Conservation (phyloP, 2,888 invertebrate species). For the Ichneumon xanthorius region DNA sequence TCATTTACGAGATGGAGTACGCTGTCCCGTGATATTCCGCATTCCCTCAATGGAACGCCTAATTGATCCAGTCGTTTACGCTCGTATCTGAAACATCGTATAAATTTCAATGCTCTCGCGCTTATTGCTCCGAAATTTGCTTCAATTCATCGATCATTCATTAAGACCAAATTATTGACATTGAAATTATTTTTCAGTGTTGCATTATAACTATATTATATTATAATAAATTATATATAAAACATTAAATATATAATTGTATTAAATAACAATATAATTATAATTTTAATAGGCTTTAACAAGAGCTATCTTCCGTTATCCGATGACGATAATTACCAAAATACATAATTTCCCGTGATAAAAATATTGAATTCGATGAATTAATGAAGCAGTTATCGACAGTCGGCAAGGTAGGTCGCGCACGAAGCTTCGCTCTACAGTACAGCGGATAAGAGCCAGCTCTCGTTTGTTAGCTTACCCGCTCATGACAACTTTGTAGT, state of each 20-base stretch:
- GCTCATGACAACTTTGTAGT: conserved; percentile 79
- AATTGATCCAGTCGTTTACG: conserved; percentile 76
- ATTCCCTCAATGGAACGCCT: conserved; percentile 74
- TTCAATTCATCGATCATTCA: too few relatives aligned
- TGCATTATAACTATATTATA: not conserved
- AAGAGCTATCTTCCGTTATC: too few relatives aligned
- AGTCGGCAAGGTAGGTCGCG: not conserved
- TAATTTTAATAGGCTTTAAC: too few relatives aligned
- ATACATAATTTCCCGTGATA: not conserved
- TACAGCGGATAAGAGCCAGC: not conserved
- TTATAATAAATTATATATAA: not conserved
- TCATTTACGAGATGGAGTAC: conserved; percentile 80
- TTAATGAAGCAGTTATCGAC: not conserved
- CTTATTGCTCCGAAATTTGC: not conserved
- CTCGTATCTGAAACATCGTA: conserved; percentile 73
- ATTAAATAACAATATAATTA: not conserved
- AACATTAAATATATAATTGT: not conserved
- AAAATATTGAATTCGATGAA: not conserved
- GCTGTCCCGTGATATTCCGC: conserved; percentile 79
- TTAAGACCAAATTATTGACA: too few relatives aligned
- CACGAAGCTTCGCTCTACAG: not conserved
- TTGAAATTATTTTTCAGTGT: not conserved
- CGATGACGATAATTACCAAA: not conserved
- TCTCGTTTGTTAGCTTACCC: conserved; percentile 74
- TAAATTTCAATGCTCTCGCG: conserved; percentile 1